Evolutionary conservation across 2,113 vertebrate genomes (phyloP).

Genomic region (Cathartes aura): DNA sequence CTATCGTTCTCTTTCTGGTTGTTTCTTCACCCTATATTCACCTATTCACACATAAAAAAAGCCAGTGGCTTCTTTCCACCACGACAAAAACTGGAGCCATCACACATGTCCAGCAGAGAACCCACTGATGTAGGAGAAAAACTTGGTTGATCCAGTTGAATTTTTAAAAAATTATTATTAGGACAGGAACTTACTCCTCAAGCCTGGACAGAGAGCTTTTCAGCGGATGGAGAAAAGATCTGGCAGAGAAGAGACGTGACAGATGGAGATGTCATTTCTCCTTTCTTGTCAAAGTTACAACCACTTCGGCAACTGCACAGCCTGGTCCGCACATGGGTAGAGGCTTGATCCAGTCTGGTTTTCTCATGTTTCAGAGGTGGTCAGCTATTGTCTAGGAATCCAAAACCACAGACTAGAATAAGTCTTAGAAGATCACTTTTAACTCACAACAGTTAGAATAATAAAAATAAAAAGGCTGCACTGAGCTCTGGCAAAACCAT

Average conservation of each 20-base stretch:
- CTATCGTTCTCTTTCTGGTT: not conserved
- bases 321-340: accelerated
- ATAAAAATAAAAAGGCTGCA: not conserved
- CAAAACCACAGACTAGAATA: not conserved
- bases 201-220: not conserved
- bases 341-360: not conserved
- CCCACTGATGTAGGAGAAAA: not conserved
- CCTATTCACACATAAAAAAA: no score
- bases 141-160: not conserved
- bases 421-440: not conserved
- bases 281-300: not conserved
- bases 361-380: not conserved
- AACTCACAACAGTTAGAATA: not conserved
- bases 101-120: not conserved
- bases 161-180: not conserved
- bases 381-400: not conserved
- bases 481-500: not conserved
- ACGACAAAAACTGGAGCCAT: not conserved
- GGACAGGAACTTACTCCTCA: accelerated
- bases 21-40: not conserved
- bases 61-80: not conserved
- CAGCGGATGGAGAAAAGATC: not conserved
- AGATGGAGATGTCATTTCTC: not conserved
- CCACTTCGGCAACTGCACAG: accelerated
- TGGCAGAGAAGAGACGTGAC: not conserved